Evolutionary conservation across 2,113 vertebrate genomes (phyloP).

Genomic region (Delphinus delphis): DNA sequence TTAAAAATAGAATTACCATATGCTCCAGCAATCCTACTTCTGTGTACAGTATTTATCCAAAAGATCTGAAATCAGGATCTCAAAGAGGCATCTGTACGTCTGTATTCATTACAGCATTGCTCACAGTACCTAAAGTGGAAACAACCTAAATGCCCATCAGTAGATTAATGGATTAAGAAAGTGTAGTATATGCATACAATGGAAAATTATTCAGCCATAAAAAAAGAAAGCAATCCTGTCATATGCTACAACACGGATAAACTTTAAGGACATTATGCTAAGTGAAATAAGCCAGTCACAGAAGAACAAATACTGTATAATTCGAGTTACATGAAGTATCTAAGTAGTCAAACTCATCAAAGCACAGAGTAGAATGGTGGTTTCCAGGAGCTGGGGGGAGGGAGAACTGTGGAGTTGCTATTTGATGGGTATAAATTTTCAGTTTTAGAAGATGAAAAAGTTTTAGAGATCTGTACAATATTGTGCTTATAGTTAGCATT

Average conservation of each 20-base stretch:
- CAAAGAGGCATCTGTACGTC: neutral
- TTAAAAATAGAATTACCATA: neutral
- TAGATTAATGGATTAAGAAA: neutral
- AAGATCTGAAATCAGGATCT: neutral
- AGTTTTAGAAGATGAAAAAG: neutral
- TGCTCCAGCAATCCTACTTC: neutral
- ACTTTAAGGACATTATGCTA: neutral
- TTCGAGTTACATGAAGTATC: neutral
- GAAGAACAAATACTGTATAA: neutral
- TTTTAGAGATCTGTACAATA: neutral
- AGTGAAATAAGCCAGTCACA: neutral
- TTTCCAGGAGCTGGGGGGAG: neutral
- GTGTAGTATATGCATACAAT: neutral
- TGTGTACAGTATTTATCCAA: neutral
- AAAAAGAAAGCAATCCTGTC: neutral
- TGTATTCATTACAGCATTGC: neutral
- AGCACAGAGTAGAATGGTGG: neutral
- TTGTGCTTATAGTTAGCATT: neutral
- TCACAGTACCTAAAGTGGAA: neutral
- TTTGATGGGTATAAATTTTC: neutral
- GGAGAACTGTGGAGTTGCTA: neutral
- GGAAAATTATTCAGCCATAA: neutral
- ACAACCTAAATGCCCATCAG: neutral
- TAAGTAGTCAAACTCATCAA: neutral
- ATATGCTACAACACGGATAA: neutral